Evolutionary conservation across 1,140 invertebrate genomes (phyloP).

Genomic region (Oryctes rhinoceros): DNA sequence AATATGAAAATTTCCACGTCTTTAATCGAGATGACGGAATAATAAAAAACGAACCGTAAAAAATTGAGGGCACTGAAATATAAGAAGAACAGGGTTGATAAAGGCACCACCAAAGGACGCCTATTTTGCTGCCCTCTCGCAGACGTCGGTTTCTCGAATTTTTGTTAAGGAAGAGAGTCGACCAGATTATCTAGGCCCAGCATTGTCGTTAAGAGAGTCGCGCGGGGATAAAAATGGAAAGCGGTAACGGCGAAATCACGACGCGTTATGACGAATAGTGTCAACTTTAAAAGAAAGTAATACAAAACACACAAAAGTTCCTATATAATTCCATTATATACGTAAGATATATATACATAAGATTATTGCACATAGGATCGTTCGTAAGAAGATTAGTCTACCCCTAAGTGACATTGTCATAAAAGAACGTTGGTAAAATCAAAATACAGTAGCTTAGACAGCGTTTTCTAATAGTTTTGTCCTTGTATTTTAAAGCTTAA

Average conservation of each 20-base stretch:
- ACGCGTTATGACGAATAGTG: conserved; percentile 4
- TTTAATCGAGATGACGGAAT: conserved; percentile 32
- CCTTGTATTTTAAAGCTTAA: no score
- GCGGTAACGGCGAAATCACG: conserved; percentile 12
- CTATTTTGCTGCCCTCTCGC: background rate
- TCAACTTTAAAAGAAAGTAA: background rate
- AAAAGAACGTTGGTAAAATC: no score
- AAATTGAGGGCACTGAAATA: conserved; percentile 27
- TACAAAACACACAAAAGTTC: background rate
- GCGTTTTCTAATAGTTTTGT: no score
- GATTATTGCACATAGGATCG: no score
- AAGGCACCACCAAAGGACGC: background rate
- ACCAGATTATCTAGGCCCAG: background rate
- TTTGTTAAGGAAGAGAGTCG: background rate
- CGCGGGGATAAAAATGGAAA: conserved; percentile 16
- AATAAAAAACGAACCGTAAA: conserved; percentile 34
- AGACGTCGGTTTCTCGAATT: background rate
- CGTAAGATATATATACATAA: background rate
- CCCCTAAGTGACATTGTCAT: no score
- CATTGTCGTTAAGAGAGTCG: conserved; percentile 14
- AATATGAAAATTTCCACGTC: conserved; percentile 24
- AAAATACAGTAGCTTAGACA: no score
- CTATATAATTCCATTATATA: background rate
- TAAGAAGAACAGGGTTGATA: conserved; percentile 12
- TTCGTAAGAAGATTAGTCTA: no score